A percentile compares a stretch with the other conserved stretches of the same genome.
Conservation (phyloP, 1,140 invertebrate species). For the Helicoverpa armigera region DNA sequence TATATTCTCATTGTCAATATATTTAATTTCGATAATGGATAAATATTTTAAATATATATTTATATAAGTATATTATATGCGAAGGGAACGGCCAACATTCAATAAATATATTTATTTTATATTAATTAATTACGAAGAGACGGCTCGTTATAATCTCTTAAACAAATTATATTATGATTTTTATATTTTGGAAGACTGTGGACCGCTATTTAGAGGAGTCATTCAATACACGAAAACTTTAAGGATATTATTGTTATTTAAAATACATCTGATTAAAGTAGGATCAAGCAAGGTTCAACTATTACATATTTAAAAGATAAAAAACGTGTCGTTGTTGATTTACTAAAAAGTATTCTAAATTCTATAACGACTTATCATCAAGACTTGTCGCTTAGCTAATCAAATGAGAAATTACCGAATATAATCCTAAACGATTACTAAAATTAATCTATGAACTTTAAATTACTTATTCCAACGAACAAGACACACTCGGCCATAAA, state of each 20-base stretch:
- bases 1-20: conserved; percentile 75
- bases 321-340: conserved; percentile 32
- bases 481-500: conserved; percentile 44
- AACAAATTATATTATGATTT: conserved; percentile 1
- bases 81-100: conserved; percentile 33
- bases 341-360: conserved; percentile 22
- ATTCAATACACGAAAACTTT: neutral
- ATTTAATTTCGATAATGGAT: neutral
- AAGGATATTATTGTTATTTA: neutral
- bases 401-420: neutral
- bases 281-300: neutral
- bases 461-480: conserved; percentile 32
- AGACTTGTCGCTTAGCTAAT: conserved; percentile 1
- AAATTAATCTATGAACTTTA: conserved; percentile 27
- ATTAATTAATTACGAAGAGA: conserved; percentile 49
- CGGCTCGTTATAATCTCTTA: conserved; percentile 22
- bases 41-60: conserved; percentile 53
- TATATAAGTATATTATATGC: conserved; percentile 20
- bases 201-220: conserved; percentile 18
- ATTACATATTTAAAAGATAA: conserved; percentile 20
- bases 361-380: neutral
- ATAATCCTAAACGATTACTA: conserved; percentile 17
- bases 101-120: conserved; percentile 37
- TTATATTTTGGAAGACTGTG: conserved; percentile 18
- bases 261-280: neutral